Base-by-base conservation (phyloP, 2,888 invertebrate genomes). In the Ochropacha duplaris region DNA sequence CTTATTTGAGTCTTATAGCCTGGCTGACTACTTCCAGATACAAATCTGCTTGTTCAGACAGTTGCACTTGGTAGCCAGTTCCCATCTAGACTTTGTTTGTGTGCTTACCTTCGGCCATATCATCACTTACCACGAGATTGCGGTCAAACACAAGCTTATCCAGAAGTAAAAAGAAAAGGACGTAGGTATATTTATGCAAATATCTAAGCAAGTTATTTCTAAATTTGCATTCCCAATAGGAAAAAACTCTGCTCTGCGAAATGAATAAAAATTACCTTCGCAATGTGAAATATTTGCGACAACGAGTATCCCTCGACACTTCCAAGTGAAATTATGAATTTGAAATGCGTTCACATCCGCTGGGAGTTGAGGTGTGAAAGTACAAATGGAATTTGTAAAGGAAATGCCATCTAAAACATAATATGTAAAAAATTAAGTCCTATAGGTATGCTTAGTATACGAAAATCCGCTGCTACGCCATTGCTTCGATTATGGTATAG, bases 281-380 rank as follows among this genome's bases (percentile, higher is more conserved):
- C 19, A 34, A 16, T 52, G 52, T 52, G 22, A 34, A 31, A 52
- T 52, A 52, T 31, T 52, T 31, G 52, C 52, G 52, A 52, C 52
- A 52, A 34, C 52, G 19, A 19, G 19, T 19, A 44, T 44, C 39
- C 16, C 39, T 39, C 1, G 39, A 39, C 11, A 31, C 51, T 51
- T 12, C 52, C 31, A 22, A 52, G 31, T 39, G 19, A 26, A 52
- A 52, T 52, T 52, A 52, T 52, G 52, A 52, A 52, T 52, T 31
- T 31, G 19, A 34, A 52, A 34, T 52, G 52, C 36, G 36, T 36
- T 36, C 44, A 44, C 44, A 5, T 19, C 44, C 19, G 5, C 1
- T 6, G 19, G 44, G 44, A 19, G 19, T 9, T 19, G 44, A 19
- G 19, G n/a, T n/a, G 44, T 44, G 44, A n/a, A 19, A 9, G 2